These are phyloP conservation scores for Strix uralensis DNA, from an alignment of 2,113 vertebrate species.

Conservation along the genomic window DNA sequence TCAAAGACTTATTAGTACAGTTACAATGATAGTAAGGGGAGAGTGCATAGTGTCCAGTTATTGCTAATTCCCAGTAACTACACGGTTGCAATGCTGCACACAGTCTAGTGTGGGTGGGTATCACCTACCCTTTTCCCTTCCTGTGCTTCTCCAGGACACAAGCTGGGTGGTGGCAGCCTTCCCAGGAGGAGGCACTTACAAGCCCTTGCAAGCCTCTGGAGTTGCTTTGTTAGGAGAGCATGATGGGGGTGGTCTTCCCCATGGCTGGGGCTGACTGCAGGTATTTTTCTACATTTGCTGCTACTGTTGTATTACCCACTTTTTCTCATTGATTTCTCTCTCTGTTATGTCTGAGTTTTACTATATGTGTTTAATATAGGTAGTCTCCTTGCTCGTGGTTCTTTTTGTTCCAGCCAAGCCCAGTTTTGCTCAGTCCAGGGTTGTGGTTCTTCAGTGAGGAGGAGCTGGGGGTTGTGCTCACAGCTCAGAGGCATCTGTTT, in stretches of 20 bases:
- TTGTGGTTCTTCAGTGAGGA: neutral
- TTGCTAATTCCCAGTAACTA: neutral
- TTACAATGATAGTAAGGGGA: neutral
- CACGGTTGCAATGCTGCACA: neutral
- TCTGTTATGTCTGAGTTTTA: neutral
- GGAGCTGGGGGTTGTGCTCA: neutral
- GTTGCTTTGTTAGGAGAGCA: neutral
- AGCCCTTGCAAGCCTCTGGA: neutral
- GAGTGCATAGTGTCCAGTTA: neutral
- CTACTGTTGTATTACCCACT: neutral
- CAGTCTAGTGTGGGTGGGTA: no score
- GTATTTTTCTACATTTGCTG: neutral
- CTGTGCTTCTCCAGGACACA: neutral
- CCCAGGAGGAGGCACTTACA: neutral
- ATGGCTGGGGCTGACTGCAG: neutral
- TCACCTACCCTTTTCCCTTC: neutral
- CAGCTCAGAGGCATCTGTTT: neutral
- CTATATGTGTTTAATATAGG: neutral
- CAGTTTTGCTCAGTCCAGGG: neutral
- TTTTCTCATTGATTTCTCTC: neutral
- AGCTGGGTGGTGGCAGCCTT: neutral
- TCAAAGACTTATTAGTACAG: rapidly evolving
- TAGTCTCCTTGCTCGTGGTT: neutral
- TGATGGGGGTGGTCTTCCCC: no score
- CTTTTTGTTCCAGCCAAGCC: neutral